Conservation (phyloP, 2,797 vertebrate genomes). For the Mionectes olivaceus region DNA sequence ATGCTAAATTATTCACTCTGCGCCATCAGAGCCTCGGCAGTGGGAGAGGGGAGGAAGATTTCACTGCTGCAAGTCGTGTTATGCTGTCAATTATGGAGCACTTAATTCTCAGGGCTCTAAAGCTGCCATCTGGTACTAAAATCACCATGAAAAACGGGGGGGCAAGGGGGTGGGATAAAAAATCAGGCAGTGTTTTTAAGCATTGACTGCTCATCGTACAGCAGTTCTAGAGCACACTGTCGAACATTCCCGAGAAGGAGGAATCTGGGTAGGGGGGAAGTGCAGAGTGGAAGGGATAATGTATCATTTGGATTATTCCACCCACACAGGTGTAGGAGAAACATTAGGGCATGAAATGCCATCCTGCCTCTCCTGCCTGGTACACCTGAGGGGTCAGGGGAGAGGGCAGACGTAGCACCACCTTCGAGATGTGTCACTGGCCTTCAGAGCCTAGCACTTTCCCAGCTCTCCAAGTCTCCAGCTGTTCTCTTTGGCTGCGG, state of each 20-base stretch:
- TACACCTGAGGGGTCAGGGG: not conserved
- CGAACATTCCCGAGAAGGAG: not conserved
- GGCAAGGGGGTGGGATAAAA: not conserved
- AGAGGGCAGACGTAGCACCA: accelerated
- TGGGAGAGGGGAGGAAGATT: slow-evolving; percentile 7
- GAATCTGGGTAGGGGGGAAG: not conserved
- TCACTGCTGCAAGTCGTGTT: not conserved
- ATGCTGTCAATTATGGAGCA: not conserved
- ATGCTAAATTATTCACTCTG: slow-evolving; percentile 55
- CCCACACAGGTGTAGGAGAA: not conserved
- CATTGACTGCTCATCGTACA: not conserved
- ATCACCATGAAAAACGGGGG: not conserved
- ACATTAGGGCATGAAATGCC: not conserved
- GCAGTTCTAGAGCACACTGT: not conserved
- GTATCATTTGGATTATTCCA: not conserved
- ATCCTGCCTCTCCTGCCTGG: not conserved
- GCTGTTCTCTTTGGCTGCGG: not conserved
- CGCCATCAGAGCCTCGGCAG: not conserved
- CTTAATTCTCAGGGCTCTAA: slow-evolving; percentile 27
- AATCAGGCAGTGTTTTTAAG: not conserved
- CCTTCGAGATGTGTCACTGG: not conserved
- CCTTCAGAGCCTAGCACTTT: not conserved
- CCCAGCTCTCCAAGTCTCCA: not conserved
- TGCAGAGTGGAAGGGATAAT: not conserved
- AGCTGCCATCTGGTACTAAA: slow-evolving; percentile 46